Base-by-base conservation (phyloP, 2,797 vertebrate genomes). In the Melanotaenia maccullochi region DNA sequence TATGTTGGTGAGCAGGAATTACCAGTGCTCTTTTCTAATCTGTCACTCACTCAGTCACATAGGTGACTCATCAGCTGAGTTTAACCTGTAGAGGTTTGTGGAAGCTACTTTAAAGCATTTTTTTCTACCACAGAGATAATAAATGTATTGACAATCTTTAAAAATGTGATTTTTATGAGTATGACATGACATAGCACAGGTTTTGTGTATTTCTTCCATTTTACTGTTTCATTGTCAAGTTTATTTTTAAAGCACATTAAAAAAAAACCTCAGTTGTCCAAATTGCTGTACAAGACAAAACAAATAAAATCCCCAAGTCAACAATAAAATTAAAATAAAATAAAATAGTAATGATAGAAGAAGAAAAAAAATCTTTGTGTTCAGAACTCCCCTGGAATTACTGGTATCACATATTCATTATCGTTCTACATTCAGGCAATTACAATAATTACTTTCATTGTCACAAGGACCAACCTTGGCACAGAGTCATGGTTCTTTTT, bases 401-500 rank as follows among this genome's bases (percentile, higher is more conserved):
- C n/a, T 49, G 47, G 8, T 11, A 49, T 49, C 47, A 22, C 47
- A 11, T n/a, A 11, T 49, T n/a, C 8, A 49, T 8, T 36, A 36
- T 14, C 5, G 1, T 32, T 25, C 24, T 16, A 2, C 5, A n/a
- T 8, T 60, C n/a, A 44, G 12, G 5, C 7, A 36, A 36, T 25
- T 25, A 49, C 33, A 69, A 16, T 4, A 30, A 30, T 55, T 16
- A 32, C 38, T 62, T 0, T 30, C 30, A 60, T 56, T 11, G 51
- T 30, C 4, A 51, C 1, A 24, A 68, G 12, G 16, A 83, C 90
- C 71, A 40, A 95, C 94, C 91, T 93, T 61, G 95, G 93, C 18
- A 87, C 63, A 75, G 94, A 84, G 51, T 97, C 95, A 0, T 73
- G 81, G 73, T 82, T 90, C 91, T 94, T 97, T 87, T 94, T 95